Evolutionary conservation across 2,797 vertebrate species (phyloP), one percentile per base, ranked within the genome.

Genomic region (Arctocebus calabarensis): DNA sequence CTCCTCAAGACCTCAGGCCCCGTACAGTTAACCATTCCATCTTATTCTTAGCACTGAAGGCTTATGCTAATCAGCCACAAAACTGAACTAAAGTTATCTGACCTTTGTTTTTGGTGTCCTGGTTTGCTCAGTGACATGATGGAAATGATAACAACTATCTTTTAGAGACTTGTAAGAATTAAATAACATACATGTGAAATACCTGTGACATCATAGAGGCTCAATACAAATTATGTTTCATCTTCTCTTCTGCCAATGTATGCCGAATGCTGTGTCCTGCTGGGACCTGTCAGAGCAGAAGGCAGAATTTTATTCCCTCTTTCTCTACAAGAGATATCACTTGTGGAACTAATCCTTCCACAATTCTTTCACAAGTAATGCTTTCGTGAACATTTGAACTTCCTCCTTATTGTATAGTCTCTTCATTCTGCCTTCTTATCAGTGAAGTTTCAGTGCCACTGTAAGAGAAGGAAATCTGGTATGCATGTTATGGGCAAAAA

Each of bases 1-100:
- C 0, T 37, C 4, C 4, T 32, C 32, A 7, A 7, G n/a, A 8
- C 1, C 22, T 59, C 8, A 64, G n/a, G 71, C 8, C 2, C 34
- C 57, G 2, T 19, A 22, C 27, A 68, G 19, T 9, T 48, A 48
- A 83, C 17, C 13, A 29, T 1, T 40, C 11, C 4, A 32, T 23
- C 59, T 78, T 19, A 83, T 11, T 0, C 34, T 85, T 25, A 73
- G 12, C 1, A 0, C 32, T 68, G 70, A 79, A 59, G 40, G 5
- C 20, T 55, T 66, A 37, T 17, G 4, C 23, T 88, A 55, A 61
- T 11, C 20, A 62, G 86, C 25, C 64, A 27, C 48, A 57, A 95
- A 85, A 48, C 45, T 89, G 43, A 59, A 22, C 17, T 17, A 23
- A 68, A 7, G 4, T 83, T 23, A n/a, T 14, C 22, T 48, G 71